These are phyloP conservation scores for Nemopilema nomurai DNA, from an alignment of 30 jellyfish, hydroid and myxozoan species.

Conservation along the genomic window DNA sequence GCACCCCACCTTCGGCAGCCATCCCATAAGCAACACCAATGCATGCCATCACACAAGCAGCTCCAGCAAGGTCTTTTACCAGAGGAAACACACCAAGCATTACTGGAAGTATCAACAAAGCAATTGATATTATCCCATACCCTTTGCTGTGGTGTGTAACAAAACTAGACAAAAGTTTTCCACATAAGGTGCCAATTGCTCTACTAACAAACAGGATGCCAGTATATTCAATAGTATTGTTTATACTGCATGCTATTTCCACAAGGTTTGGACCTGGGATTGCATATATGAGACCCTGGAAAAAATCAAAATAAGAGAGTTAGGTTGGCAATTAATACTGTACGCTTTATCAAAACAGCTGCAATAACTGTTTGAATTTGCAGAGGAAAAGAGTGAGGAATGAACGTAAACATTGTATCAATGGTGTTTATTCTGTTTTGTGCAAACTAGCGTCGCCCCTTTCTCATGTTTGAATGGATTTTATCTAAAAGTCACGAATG, in stretches of 20 bases:
- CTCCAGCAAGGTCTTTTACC: constrained; percentile 16
- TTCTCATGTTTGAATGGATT: neutral
- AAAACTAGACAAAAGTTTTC: constrained; percentile 4
- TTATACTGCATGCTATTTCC: constrained; percentile 38
- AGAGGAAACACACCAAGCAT: constrained; percentile 25
- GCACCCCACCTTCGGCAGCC: constrained; percentile 39
- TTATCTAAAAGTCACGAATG: too few relatives aligned
- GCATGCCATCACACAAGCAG: constrained; percentile 25
- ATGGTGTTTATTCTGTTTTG: neutral
- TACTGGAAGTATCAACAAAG: constrained; percentile 10
- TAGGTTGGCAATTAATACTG: neutral
- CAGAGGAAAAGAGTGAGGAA: neutral
- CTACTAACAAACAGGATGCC: constrained; percentile 45
- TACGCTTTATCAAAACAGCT: neutral
- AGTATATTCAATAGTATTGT: constrained; percentile 7
- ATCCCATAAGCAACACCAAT: constrained; percentile 56
- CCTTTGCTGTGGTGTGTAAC: constrained; percentile 11
- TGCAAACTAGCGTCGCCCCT: neutral
- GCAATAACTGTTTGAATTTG: neutral
- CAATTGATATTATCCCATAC: constrained; percentile 26
- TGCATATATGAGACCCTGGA: constrained; percentile 47
- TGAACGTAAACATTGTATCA: neutral
- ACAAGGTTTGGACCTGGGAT: constrained; percentile 65
- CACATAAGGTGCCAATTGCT: constrained; percentile 47
- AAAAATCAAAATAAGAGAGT: neutral